These are phyloP conservation scores for Frieseomelitta varia DNA, from an alignment of 1,140 invertebrate species.

Conservation along the genomic window DNA sequence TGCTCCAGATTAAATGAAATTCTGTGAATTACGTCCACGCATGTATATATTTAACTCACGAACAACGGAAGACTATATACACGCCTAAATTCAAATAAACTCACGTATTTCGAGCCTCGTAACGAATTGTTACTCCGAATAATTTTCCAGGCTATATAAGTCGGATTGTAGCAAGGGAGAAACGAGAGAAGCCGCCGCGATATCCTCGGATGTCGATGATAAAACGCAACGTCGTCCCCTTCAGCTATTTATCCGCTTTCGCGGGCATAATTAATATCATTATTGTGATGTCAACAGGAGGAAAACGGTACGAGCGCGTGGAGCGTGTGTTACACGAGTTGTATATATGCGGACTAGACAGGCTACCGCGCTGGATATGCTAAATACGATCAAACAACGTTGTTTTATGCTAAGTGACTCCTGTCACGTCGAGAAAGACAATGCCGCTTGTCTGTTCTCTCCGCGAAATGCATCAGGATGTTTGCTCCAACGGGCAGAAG, in stretches of 20 bases:
- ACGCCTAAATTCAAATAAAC: background rate
- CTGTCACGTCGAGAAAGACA: slow-evolving; percentile 60
- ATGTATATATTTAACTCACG: too few species aligned
- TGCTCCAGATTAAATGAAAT: too few species aligned
- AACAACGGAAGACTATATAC: too few species aligned
- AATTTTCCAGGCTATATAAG: background rate
- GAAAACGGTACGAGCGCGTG: slow-evolving; percentile 47
- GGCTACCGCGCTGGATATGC: slow-evolving; percentile 63
- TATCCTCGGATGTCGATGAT: slow-evolving; percentile 17
- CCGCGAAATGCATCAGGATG: slow-evolving; percentile 59
- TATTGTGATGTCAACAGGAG: slow-evolving; percentile 67
- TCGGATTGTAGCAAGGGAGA: background rate
- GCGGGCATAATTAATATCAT: slow-evolving; percentile 68
- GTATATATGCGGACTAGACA: slow-evolving; percentile 51
- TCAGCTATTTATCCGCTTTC: slow-evolving; percentile 32
- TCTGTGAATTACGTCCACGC: too few species aligned
- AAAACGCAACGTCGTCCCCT: slow-evolving; percentile 9
- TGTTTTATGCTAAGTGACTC: slow-evolving; percentile 68
- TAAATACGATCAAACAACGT: slow-evolving; percentile 67
- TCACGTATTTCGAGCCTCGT: background rate
- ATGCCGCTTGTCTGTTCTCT: slow-evolving; percentile 43
- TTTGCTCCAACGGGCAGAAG: slow-evolving; percentile 42
- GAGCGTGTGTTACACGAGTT: slow-evolving; percentile 61
- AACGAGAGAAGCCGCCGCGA: background rate
- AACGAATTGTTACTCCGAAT: background rate